Evolutionary conservation across 2,113 vertebrate species (phyloP).

Genomic region (Callocephalon fimbriatum): DNA sequence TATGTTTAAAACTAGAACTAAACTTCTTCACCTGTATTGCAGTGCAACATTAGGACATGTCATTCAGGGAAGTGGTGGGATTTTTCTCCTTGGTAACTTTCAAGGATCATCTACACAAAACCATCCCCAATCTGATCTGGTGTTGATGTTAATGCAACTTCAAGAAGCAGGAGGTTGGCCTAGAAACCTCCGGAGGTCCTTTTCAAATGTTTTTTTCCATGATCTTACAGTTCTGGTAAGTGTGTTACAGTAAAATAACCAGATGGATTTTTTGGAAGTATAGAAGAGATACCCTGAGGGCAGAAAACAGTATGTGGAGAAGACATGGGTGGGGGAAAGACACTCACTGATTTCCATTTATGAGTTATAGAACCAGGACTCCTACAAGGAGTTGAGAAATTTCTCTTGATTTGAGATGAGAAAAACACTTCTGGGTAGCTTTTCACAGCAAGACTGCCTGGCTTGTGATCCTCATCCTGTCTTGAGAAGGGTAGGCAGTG

Average conservation of each 20-base stretch:
- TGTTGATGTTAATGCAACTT: neutral
- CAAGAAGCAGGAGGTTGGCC: slow-evolving; percentile 19
- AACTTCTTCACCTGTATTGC: neutral
- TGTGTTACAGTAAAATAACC: slow-evolving; percentile 59
- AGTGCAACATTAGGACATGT: neutral
- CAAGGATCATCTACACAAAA: neutral
- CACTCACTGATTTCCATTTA: slow-evolving; percentile 43
- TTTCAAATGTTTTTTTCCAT: slow-evolving; percentile 1
- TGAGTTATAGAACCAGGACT: slow-evolving; percentile 48
- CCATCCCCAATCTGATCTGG: neutral
- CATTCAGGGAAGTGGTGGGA: neutral
- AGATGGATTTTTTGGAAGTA: slow-evolving; percentile 63
- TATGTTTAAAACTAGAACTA: neutral
- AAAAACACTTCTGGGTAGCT: slow-evolving; percentile 40
- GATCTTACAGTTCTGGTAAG: slow-evolving; percentile 58
- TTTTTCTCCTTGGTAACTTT: slow-evolving; percentile 9
- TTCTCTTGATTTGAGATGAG: slow-evolving; percentile 45
- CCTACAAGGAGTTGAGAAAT: slow-evolving; percentile 48
- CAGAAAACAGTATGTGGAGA: slow-evolving; percentile 53
- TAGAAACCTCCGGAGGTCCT: slow-evolving; percentile 34
- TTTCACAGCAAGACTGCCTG: neutral
- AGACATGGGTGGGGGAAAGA: slow-evolving; percentile 13
- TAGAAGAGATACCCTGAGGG: slow-evolving; percentile 66
- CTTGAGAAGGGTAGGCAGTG: neutral
- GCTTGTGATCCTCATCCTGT: slow-evolving; percentile 9